Conservation (phyloP, 2,113 vertebrate genomes). For the human (Homo sapiens) region DNA sequence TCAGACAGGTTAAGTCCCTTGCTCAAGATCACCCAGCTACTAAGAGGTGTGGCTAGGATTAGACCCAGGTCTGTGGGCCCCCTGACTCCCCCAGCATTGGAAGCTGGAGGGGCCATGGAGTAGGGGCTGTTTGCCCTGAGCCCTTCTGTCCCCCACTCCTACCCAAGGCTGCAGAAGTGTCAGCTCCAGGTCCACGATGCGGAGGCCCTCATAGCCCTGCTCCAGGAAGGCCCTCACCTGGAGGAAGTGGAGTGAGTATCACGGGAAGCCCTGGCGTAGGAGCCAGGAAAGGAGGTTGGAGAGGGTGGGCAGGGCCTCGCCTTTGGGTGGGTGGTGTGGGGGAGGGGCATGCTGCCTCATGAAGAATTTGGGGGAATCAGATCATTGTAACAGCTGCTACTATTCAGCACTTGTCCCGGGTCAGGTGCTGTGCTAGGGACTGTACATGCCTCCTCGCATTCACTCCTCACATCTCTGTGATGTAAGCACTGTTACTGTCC, state of each 20-base stretch:
- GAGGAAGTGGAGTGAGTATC: conserved; percentile 84
- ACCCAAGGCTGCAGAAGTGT: conserved; percentile 77
- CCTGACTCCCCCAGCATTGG: background rate
- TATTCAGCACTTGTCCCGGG: background rate
- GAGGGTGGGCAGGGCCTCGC: fast-evolving
- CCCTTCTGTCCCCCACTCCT: background rate
- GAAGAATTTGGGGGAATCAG: background rate
- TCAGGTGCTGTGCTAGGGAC: background rate
- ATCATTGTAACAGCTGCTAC: fast-evolving
- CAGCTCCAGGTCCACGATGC: conserved; percentile 50
- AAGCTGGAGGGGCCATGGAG: background rate
- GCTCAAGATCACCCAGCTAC: background rate
- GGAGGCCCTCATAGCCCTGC: conserved; percentile 62
- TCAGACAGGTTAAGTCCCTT: background rate
- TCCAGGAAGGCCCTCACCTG: conserved; percentile 73
- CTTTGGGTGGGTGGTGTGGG: too few species aligned
- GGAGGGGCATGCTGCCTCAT: background rate
- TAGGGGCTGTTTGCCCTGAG: background rate
- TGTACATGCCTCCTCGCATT: background rate
- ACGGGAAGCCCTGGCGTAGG: background rate
- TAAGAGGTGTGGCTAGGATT: background rate
- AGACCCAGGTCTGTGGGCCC: background rate
- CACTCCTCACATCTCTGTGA: background rate
- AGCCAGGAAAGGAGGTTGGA: background rate
- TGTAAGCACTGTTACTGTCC: background rate